These are phyloP conservation scores for Aradophagus sp. DNA, from an alignment of 1,140 invertebrate species.

Conservation along the genomic window DNA sequence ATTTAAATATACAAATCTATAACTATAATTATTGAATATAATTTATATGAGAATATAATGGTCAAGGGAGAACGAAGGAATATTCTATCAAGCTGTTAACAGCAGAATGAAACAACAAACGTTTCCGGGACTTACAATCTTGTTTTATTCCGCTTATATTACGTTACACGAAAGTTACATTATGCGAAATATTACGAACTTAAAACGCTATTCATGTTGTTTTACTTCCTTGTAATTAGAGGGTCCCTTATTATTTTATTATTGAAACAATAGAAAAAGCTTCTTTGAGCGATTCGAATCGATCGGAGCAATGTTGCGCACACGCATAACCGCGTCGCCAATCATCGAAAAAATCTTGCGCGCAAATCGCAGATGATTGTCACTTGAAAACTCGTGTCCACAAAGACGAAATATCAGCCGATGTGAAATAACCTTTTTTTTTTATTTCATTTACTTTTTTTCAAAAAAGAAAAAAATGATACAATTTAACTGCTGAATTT, in stretches of 20 bases:
- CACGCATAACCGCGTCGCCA: conserved; percentile 10
- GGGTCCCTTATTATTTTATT: conserved; percentile 56
- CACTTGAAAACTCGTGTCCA: conserved; percentile 23
- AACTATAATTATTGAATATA: too few species aligned
- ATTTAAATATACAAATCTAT: too few species aligned
- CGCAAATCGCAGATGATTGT: conserved; percentile 41
- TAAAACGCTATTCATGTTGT: conserved; percentile 46
- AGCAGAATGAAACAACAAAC: neutral
- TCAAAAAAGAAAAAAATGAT: too few species aligned
- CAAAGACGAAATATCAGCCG: too few species aligned
- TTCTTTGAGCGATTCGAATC: conserved; percentile 54
- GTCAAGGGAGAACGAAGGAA: too few species aligned
- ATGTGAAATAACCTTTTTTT: too few species aligned
- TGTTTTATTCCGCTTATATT: conserved; percentile 56
- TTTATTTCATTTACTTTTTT: too few species aligned
- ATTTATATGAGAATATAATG: too few species aligned
- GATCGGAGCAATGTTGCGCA: conserved; percentile 31
- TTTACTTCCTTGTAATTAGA: conserved; percentile 42
- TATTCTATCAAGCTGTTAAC: neutral
- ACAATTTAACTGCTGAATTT: too few species aligned
- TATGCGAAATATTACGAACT: conserved; percentile 53
- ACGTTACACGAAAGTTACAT: conserved; percentile 58
- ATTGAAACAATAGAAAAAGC: conserved; percentile 56
- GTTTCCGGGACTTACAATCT: conserved; percentile 54
- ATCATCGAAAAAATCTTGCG: conserved; percentile 34